Base-by-base conservation (phyloP, 1,140 invertebrate genomes). In the Lysiphlebus fabarum region DNA sequence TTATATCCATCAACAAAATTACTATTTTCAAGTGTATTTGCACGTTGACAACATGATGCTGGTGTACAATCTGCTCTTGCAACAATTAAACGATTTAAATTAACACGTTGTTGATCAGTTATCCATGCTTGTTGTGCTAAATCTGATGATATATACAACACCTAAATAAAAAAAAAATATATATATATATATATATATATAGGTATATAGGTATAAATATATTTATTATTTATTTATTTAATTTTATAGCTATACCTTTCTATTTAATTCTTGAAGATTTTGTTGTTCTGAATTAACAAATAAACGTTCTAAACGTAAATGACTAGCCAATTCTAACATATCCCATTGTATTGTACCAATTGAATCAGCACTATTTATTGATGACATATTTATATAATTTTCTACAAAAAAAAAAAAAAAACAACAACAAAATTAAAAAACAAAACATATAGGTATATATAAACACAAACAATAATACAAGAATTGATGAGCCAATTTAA, bases 1-100 rank as follows among this genome's bases (percentile, higher is more conserved):
- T 94, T 93, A 72, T 94, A 92, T 34, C 88, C 91, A 75, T 97
- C 92, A 41, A 95, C 80, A 77, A 98, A 97, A 51, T 86, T 84
- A 4, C 89, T 86, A 67, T 85, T 86, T 65, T 93, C 89, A 26
- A 96, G 81, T 44, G 83, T 77, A 73, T 90, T 91, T 7, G 91
- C 89, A 65, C 85, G 82, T 58, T 87, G 85, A 71, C 90, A 92
- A 69, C 88, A 92, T 38, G 84, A 81, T 53, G 87, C 82, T 2
- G 89, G 87, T 38, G 89, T 85, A 40, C 85, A 85, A 69, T 92
- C 90, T 38, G 86, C 86, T 61, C 85, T 82, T 7, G 88, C 86
- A 12, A 90, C 81, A 49, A 95, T 87, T 59, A 97, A 76, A 61
- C 85, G 85, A 67, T 93, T 90, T 5, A 96, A 81, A 73, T 92